Base-by-base conservation (phyloP, 1,140 invertebrate genomes). In the Berghia stephanieae region DNA sequence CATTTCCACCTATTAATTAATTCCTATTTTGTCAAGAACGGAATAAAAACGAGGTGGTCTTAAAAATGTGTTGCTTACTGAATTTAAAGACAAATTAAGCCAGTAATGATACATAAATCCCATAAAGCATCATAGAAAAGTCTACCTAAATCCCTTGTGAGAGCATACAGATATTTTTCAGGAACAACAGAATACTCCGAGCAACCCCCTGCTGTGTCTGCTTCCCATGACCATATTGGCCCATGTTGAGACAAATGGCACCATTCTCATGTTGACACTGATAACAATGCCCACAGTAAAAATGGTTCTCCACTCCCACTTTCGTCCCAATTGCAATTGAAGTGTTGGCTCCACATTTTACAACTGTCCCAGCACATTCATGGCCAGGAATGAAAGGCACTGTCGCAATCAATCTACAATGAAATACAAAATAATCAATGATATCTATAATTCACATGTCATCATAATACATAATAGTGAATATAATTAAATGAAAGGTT, bases 261-360 rank as follows among this genome's bases (percentile, higher is more conserved):
- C 79, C 73, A 57, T 80, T 67, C 49, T 83, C 84, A 77, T 87
- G 78, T n/a, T 76, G 72, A 72, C 86, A 88, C 77, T 87, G 86
- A 66, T 83, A 86, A 75, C 86, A 88, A 1, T 80, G 43, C 3
- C 86, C 86, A 71, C 86, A 88, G 78, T 77, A 87, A 55, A 85
- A 88, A 60, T 88, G 86, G 68, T 88, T 88, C 75, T 88, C 86
- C 18, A 88, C 86, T 0, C 84, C 84, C 1, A 88, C 85, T 42
- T 81, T 82, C 3, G 80, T 73, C 3, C 86, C 86, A 16, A 84
- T 38, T 13, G 81, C 63, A 6, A 86, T 67, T 6, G 43, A 38
- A 13, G 84, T 82, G 18, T 84, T 80, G 13, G 86, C 84, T 21
- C 86, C 86, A 76, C 84, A 83, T 70, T 85, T 87, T 21, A 88